Percentiles rank a stretch among this genome's conserved stretches.
Evolutionary conservation across 2,888 invertebrate species (phyloP).

Genomic region (Argyresthia goedartella): DNA sequence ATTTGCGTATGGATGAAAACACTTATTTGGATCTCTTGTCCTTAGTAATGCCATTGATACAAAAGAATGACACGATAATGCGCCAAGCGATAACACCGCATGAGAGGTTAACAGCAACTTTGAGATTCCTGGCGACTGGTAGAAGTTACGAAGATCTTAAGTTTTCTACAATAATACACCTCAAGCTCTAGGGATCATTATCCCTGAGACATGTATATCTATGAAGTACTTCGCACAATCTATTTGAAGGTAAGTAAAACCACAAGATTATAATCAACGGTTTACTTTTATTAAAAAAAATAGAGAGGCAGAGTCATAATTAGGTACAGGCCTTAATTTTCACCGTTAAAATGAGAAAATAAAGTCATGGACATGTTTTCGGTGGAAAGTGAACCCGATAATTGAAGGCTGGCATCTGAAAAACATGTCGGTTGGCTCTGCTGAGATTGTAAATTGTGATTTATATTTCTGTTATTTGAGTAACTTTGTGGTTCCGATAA

Average conservation of each 20-base stretch:
- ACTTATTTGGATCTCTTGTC: slow-evolving; percentile 1
- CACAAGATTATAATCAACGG: not conserved
- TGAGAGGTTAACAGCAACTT: slow-evolving; percentile 17
- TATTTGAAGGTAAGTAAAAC: slow-evolving; percentile 14
- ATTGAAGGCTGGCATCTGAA: too few species aligned
- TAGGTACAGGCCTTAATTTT: too few species aligned
- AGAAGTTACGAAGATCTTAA: slow-evolving; percentile 22
- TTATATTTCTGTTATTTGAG: not conserved
- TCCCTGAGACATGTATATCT: slow-evolving; percentile 21
- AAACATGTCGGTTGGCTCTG: not conserved
- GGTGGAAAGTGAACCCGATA: not conserved
- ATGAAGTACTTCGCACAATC: slow-evolving; percentile 13
- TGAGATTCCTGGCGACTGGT: slow-evolving; percentile 20
- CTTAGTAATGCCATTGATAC: not conserved
- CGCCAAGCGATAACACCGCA: slow-evolving; percentile 16
- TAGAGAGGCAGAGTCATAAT: too few species aligned
- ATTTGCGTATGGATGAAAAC: not conserved
- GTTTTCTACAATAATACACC: slow-evolving; percentile 20
- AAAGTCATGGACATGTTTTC: not conserved
- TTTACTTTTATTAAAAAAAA: not conserved
- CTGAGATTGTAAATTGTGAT: not conserved
- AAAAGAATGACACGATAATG: slow-evolving; percentile 17
- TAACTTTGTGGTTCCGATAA: not conserved
- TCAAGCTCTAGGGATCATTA: slow-evolving; percentile 18
- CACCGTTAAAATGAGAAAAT: not conserved